Conservation (phyloP, 2,888 invertebrate genomes). For the Caenorhabditis sinica region DNA sequence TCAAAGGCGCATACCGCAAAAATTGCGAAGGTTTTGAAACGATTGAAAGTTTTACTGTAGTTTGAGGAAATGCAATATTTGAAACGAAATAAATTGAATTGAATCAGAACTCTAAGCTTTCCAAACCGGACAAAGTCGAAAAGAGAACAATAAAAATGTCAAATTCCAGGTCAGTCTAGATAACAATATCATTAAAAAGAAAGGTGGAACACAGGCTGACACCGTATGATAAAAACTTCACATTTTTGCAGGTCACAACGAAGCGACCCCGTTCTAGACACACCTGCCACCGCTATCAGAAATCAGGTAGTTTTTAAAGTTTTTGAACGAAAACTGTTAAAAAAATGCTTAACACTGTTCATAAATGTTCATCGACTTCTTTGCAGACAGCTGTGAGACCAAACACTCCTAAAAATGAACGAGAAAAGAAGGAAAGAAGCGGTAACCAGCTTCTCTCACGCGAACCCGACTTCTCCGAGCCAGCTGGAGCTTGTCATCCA, state of each 20-base stretch:
- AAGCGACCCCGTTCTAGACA: slow-evolving; percentile 2
- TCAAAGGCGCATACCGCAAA: too few relatives aligned
- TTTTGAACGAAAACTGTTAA: neutral
- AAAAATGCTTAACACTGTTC: neutral
- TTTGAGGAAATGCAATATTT: too few relatives aligned
- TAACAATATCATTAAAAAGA: slow-evolving; percentile 12
- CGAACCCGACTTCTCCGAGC: slow-evolving; percentile 55
- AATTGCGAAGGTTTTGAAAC: neutral
- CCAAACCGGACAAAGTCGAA: slow-evolving; percentile 20
- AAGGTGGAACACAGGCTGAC: slow-evolving; percentile 1
- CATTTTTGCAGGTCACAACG: slow-evolving; percentile 34
- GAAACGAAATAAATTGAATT: too few relatives aligned
- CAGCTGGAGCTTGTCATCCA: slow-evolving; percentile 42
- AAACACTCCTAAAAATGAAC: slow-evolving; percentile 6
- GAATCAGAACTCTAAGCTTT: neutral
- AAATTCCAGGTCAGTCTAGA: slow-evolving; percentile 31
- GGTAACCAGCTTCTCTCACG: slow-evolving; percentile 23
- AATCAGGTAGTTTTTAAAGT: slow-evolving; percentile 12
- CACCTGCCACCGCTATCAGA: neutral
- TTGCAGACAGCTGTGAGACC: slow-evolving; percentile 12
- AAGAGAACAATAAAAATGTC: slow-evolving; percentile 13
- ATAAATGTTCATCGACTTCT: neutral
- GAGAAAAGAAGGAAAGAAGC: neutral
- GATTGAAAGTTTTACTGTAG: neutral
- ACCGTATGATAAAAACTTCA: slow-evolving; percentile 13